Base-by-base conservation (phyloP, 2,888 invertebrate genomes). In the Sturmia bella region DNA sequence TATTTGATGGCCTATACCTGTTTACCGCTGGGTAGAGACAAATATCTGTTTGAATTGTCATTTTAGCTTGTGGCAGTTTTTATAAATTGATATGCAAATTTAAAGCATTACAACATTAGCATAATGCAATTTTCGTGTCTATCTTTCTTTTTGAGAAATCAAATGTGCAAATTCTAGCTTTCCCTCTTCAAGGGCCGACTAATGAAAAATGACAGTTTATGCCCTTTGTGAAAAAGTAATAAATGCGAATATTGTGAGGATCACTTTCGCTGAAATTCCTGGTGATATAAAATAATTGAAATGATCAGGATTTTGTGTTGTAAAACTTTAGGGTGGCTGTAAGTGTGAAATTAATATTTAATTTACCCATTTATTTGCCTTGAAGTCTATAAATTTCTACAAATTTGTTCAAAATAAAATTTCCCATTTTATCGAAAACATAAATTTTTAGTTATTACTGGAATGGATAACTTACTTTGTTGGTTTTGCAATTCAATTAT, bases 21-120 rank as follows among this genome's bases (percentile, higher is more conserved):
- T 7, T 32, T 32, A 32, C 32, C 32, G 32, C 32, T 39, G 37
- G 17, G 12, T 37, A 2, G 43, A 12, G 15, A n/a, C n/a, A n/a
- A n/a, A 12, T 45, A 5, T 15, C 6, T 13, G 21, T 37, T 21
- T 21, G 17, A 17, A 54, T 27, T 78, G 37, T 64, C 24, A 43
- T 15, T 48, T 45, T 41, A 69, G 45, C 43, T 63, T 72, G 66
- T 75, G 68, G 41, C 74, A 75, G 57, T 64, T 69, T 78, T 80
- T 72, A 73, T 78, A 76, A 81, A 76, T 75, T 83, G 81, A 66
- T 86, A 89, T 89, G 89, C 89, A 89, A 89, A 89, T 89, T 87
- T 81, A 39, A 83, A 84, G 85, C 86, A 85, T 86, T 86, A 85
- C 85, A 83, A 84, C 87, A 87, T 88, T 86, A 87, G 66, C 75